Evolutionary conservation across 2,797 vertebrate species (phyloP).

Genomic region (Pangasius krempfi): DNA sequence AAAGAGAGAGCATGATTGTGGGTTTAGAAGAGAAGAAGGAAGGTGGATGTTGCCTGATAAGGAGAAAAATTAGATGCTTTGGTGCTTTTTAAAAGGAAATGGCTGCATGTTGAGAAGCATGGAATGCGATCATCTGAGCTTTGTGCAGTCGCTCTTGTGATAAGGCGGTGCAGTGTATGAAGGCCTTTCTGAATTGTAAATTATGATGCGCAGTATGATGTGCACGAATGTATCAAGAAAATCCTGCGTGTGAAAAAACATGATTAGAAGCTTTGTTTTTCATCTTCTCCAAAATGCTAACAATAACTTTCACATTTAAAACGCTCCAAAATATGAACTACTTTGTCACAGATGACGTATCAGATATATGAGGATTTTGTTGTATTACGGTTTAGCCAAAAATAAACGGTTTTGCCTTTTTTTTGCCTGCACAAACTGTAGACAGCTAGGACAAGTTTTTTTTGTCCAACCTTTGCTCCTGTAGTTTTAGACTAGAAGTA

Average conservation of each 20-base stretch:
- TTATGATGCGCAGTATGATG: slow-evolving; percentile 38
- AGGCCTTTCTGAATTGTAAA: slow-evolving; percentile 5
- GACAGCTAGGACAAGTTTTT: background rate
- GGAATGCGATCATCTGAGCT: slow-evolving; percentile 36
- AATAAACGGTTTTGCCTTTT: background rate
- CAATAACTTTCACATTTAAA: background rate
- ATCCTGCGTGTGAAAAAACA: background rate
- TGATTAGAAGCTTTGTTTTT: slow-evolving; percentile 34
- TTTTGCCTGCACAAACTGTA: background rate
- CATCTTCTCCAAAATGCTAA: background rate
- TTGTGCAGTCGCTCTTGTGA: slow-evolving; percentile 27
- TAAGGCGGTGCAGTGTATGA: slow-evolving; percentile 22
- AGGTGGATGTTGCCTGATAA: slow-evolving; percentile 54
- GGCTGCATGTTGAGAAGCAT: slow-evolving; percentile 40
- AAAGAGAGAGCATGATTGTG: slow-evolving; percentile 2
- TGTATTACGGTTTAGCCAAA: background rate
- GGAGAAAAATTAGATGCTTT: slow-evolving; percentile 39
- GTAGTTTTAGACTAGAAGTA: background rate
- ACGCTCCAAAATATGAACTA: background rate
- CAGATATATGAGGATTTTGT: background rate
- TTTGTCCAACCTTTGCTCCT: background rate
- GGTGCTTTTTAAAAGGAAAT: slow-evolving; percentile 44
- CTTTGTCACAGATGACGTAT: background rate
- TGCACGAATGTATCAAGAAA: slow-evolving; percentile 10
- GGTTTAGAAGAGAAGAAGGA: slow-evolving; percentile 39